These are phyloP conservation scores for Drosophila lini DNA, from an alignment of 1,140 invertebrate genomes.

Conservation along the genomic window DNA sequence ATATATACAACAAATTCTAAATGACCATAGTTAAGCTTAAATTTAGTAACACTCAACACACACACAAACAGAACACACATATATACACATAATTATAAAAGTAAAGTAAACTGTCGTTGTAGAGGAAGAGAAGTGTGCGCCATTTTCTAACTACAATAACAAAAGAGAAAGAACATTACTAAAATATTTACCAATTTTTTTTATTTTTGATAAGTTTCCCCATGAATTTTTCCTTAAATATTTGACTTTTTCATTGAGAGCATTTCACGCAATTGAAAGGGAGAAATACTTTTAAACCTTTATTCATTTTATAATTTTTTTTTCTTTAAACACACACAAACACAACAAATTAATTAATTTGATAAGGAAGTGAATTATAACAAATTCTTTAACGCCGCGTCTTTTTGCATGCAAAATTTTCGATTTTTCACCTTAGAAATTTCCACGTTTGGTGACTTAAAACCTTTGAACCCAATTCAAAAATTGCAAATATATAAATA, in stretches of 20 bases:
- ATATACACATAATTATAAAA: constrained; percentile 58
- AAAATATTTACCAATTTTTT: constrained; percentile 54
- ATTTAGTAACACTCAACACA: constrained; percentile 66
- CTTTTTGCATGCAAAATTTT: constrained; percentile 62
- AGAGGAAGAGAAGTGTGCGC: constrained; percentile 68
- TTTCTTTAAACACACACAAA: constrained; percentile 69
- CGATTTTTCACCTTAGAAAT: constrained; percentile 45
- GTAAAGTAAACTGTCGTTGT: constrained; percentile 72
- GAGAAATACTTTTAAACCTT: constrained; percentile 41
- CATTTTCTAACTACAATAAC: constrained; percentile 74
- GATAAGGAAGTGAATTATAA: constrained; percentile 38
- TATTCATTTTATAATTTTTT: constrained; percentile 42
- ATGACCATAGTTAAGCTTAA: constrained; percentile 82
- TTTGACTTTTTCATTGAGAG: constrained; percentile 40
- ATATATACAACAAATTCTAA: constrained; percentile 79
- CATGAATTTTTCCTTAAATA: constrained; percentile 41
- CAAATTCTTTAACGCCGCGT: constrained; percentile 55
- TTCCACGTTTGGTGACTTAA: constrained; percentile 72
- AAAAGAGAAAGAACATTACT: constrained; percentile 41
- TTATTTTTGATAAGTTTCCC: constrained; percentile 61
- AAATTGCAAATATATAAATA: constrained; percentile 81
- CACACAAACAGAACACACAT: constrained; percentile 40
- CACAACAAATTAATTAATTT: constrained; percentile 57
- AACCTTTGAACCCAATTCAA: constrained; percentile 63
- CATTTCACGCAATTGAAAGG: constrained; percentile 39